Percentiles rank a stretch among this genome's conserved stretches.
phyloP scores from a whole-genome alignment of 2,888 invertebrate genomes.

The Drosophila helvetica region DNA sequence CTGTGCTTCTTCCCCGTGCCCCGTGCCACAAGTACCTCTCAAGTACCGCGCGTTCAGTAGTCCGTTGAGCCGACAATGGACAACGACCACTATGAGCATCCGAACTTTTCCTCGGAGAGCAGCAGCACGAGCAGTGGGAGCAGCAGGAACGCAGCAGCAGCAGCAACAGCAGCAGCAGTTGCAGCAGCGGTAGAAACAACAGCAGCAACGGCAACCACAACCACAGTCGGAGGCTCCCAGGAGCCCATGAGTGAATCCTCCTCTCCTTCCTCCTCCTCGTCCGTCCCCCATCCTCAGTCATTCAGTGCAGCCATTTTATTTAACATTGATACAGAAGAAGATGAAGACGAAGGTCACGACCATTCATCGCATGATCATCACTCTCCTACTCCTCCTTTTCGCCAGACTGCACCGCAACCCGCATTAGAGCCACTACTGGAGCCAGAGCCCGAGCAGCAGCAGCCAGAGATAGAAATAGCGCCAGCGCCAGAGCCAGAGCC shows the following conservation, averaged over 20 bases:
- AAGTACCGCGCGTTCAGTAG: slow-evolving; percentile 18
- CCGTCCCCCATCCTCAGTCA: slow-evolving; percentile 24
- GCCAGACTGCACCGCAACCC: slow-evolving; percentile 63
- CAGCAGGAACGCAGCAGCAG: slow-evolving; percentile 30
- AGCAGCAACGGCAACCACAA: slow-evolving; percentile 42
- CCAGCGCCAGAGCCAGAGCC: slow-evolving; percentile 11
- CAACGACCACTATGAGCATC: slow-evolving; percentile 52
- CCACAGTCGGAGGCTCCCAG: slow-evolving; percentile 38
- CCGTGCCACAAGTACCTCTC: slow-evolving; percentile 11
- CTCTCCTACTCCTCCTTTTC: slow-evolving; percentile 77
- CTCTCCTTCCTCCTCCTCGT: slow-evolving; percentile 3
- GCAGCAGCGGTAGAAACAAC: slow-evolving; percentile 28
- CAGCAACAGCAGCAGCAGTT: slow-evolving; percentile 45
- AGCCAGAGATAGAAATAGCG: neutral
- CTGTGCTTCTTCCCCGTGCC: slow-evolving; percentile 1
- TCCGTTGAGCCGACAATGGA: slow-evolving; percentile 18
- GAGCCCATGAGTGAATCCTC: slow-evolving; percentile 7
- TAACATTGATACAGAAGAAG: slow-evolving; percentile 1
- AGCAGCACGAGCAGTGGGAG: slow-evolving; percentile 70
- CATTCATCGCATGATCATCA: slow-evolving; percentile 58
- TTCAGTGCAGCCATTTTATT: slow-evolving; percentile 42
- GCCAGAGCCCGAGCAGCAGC: slow-evolving; percentile 10
- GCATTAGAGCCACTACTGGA: neutral
- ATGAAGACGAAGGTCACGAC: slow-evolving; percentile 38
- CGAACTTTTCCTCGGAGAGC: slow-evolving; percentile 72